Percentiles rank a stretch among this genome's conserved stretches.
Evolutionary conservation across 2,113 vertebrate species (phyloP).

Genomic region (Pagrus major): DNA sequence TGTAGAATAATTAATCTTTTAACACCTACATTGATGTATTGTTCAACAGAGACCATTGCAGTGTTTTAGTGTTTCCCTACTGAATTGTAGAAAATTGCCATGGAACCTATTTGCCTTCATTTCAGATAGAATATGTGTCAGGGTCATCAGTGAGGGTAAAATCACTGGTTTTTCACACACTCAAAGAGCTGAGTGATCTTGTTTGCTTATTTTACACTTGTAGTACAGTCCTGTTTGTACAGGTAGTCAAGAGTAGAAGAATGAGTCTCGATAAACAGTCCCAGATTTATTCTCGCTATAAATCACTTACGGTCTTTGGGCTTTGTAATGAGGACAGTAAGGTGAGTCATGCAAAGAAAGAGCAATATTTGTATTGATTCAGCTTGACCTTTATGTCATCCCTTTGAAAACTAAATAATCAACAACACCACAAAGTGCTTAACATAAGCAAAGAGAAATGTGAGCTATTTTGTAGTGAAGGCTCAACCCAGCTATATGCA

Average conservation of each 20-base stretch:
- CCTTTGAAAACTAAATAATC: background rate
- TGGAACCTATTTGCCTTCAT: conserved; percentile 33
- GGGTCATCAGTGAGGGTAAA: conserved; percentile 9
- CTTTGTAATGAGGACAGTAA: background rate
- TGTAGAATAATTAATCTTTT: background rate
- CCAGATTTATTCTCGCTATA: background rate
- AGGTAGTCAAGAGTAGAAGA: background rate
- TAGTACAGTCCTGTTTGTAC: background rate
- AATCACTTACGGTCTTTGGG: background rate
- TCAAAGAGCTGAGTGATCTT: background rate
- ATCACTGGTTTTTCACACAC: background rate
- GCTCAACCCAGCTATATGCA: background rate
- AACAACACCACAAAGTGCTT: background rate
- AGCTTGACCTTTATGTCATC: conserved; percentile 9
- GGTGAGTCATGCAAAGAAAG: background rate
- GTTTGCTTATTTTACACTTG: background rate
- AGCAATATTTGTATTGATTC: conserved; percentile 13
- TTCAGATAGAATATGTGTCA: conserved; percentile 6
- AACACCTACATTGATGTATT: background rate
- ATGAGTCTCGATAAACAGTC: background rate
- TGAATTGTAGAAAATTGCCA: conserved; percentile 20
- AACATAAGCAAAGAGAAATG: background rate
- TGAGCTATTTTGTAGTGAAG: background rate
- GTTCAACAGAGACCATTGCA: background rate
- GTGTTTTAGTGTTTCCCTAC: background rate